Evolutionary conservation across 1,140 invertebrate genomes (phyloP).

Genomic region (Trachelipus rathkii): DNA sequence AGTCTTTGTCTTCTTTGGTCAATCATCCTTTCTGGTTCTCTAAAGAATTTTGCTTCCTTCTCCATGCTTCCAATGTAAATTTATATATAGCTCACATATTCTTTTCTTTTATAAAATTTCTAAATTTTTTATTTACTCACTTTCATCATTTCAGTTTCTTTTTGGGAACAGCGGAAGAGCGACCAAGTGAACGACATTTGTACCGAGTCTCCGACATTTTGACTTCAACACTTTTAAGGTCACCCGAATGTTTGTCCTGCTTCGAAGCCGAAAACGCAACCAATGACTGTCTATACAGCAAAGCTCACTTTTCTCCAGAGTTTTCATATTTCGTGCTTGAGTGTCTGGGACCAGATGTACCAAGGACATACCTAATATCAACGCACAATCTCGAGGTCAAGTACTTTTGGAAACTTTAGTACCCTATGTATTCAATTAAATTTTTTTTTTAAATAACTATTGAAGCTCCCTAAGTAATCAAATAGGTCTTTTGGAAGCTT

Average conservation of each 20-base stretch:
- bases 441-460: no score
- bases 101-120: no score
- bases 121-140: no score
- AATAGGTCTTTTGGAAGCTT: no score
- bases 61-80: no score
- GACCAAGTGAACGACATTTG: slow-evolving; percentile 76
- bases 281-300: slow-evolving; percentile 36
- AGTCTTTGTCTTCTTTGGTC: no score
- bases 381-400: slow-evolving; percentile 19
- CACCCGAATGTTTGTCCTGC: slow-evolving; percentile 67
- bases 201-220: slow-evolving; percentile 62
- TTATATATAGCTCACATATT: no score
- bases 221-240: slow-evolving; percentile 60
- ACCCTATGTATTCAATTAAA: no score
- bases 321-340: slow-evolving; percentile 59
- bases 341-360: slow-evolving; percentile 66
- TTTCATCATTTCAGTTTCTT: slow-evolving; percentile 65
- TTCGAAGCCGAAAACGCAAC: slow-evolving; percentile 48
- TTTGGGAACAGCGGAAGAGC: slow-evolving; percentile 70
- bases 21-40: no score
- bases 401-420: no score
- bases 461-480: no score
- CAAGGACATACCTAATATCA: slow-evolving; percentile 48
- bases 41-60: no score
- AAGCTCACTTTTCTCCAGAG: slow-evolving; percentile 43